phyloP scores from a whole-genome alignment of 2,797 vertebrate species.

The Scolopax rusticola region DNA sequence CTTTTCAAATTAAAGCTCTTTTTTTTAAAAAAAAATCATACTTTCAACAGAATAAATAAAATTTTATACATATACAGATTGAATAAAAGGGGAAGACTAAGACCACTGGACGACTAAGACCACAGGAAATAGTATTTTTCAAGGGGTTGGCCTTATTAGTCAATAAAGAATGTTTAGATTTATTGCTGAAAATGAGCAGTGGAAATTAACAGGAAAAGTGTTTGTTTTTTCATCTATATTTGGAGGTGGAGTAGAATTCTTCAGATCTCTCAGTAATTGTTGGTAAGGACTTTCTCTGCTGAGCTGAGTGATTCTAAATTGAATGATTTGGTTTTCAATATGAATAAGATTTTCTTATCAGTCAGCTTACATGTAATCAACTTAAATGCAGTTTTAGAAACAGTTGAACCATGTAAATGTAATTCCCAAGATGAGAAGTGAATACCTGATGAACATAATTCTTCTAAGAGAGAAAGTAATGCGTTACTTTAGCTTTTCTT shows the following conservation, averaged over 20 bases:
- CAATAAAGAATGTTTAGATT: not conserved
- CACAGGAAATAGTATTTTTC: not conserved
- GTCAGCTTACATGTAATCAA: conserved; percentile 36
- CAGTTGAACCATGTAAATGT: conserved; percentile 20
- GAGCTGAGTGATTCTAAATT: conserved; percentile 44
- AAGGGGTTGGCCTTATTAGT: not conserved
- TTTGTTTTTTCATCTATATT: not conserved
- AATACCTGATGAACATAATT: conserved; percentile 43
- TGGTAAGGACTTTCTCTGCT: conserved; percentile 6
- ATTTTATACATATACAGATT: not conserved
- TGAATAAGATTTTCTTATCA: conserved; percentile 50
- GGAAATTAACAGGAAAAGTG: not conserved
- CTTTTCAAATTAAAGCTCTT: not conserved
- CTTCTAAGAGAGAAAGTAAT: not conserved
- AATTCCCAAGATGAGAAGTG: conserved; percentile 22
- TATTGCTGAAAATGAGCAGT: not conserved
- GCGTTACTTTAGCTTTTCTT: not conserved
- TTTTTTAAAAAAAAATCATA: not conserved
- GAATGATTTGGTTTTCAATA: conserved; percentile 44
- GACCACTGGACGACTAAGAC: not conserved
- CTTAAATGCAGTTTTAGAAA: conserved; percentile 43
- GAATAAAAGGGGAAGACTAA: not conserved
- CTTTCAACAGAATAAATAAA: not conserved
- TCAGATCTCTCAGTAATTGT: conserved; percentile 5
- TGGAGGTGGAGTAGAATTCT: conserved; percentile 1